Percentiles rank a stretch among this genome's conserved stretches.
These are phyloP conservation scores for Sphyrna mokarran DNA, from an alignment of 2,113 vertebrate genomes.

Conservation along the genomic window DNA sequence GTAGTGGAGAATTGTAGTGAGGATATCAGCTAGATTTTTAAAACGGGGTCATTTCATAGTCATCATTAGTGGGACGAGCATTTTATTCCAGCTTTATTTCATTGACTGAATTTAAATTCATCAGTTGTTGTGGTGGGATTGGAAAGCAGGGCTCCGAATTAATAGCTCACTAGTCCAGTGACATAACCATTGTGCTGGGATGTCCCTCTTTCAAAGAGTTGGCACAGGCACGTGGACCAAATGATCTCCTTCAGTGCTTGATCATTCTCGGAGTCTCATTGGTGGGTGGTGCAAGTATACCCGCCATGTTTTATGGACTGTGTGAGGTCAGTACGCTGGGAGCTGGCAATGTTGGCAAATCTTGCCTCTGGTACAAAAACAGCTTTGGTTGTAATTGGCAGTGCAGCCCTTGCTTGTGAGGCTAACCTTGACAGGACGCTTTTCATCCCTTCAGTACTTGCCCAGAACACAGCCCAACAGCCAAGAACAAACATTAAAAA, in stretches of 20 bases:
- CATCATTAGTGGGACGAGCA: neutral
- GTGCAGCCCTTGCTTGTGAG: neutral
- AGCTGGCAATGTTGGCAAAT: neutral
- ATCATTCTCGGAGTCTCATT: neutral
- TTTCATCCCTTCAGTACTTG: neutral
- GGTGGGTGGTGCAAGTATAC: neutral
- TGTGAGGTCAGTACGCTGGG: neutral
- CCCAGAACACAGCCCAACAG: neutral
- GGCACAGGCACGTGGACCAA: neutral
- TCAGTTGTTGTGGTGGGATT: neutral
- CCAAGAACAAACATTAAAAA: neutral
- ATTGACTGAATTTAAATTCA: neutral
- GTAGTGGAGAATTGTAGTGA: neutral
- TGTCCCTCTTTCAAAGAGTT: neutral
- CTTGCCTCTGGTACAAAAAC: neutral
- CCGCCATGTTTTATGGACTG: neutral
- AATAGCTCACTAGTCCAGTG: neutral
- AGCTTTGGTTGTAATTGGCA: neutral
- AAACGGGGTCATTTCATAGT: neutral
- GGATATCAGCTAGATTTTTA: neutral
- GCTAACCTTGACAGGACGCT: neutral
- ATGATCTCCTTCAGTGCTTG: neutral
- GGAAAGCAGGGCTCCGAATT: too few species aligned
- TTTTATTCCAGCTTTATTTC: neutral
- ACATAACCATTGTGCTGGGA: neutral